A percentile compares a stretch with the other conserved stretches of the same genome.
Evolutionary conservation across 2,888 invertebrate genomes (phyloP).

Genomic region (Tinea trinotella): DNA sequence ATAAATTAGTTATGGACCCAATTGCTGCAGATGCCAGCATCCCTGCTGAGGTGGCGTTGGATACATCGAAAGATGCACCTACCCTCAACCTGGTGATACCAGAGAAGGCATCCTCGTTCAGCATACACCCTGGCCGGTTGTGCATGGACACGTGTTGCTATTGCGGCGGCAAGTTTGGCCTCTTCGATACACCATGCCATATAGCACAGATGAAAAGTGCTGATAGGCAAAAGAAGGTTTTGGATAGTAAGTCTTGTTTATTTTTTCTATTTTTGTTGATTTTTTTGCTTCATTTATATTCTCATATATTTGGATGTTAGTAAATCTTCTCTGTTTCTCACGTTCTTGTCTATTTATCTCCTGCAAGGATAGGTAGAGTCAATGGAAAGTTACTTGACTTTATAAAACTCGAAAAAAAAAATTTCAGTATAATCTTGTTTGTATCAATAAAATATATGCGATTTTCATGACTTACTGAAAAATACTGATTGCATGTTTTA

Average conservation of each 20-base stretch:
- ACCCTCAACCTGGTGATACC: conserved; percentile 83
- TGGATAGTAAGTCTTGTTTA: conserved; percentile 76
- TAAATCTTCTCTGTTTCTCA: too few relatives aligned
- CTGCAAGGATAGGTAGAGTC: too few relatives aligned
- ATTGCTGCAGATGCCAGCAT: conserved; percentile 38
- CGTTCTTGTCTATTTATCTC: too few relatives aligned
- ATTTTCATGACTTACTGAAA: too few relatives aligned
- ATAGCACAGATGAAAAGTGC: conserved; percentile 88
- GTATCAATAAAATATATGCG: too few relatives aligned
- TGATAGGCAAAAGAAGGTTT: conserved; percentile 85
- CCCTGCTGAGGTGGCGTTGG: conserved; percentile 44
- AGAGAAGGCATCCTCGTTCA: conserved; percentile 90
- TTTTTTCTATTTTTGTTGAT: too few relatives aligned
- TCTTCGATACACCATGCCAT: conserved; percentile 89
- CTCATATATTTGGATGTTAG: too few relatives aligned
- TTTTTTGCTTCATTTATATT: too few relatives aligned
- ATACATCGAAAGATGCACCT: conserved; percentile 50
- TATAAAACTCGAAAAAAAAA: too few relatives aligned
- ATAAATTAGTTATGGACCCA: neutral
- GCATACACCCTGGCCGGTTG: conserved; percentile 85
- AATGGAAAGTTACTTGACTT: too few relatives aligned
- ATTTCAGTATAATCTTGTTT: too few relatives aligned
- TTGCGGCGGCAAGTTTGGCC: conserved; percentile 89
- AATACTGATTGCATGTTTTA: too few relatives aligned
- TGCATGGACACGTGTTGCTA: conserved; percentile 91